Base-by-base conservation (phyloP, 2,888 invertebrate genomes). In the Agonopterix alstromeriana region DNA sequence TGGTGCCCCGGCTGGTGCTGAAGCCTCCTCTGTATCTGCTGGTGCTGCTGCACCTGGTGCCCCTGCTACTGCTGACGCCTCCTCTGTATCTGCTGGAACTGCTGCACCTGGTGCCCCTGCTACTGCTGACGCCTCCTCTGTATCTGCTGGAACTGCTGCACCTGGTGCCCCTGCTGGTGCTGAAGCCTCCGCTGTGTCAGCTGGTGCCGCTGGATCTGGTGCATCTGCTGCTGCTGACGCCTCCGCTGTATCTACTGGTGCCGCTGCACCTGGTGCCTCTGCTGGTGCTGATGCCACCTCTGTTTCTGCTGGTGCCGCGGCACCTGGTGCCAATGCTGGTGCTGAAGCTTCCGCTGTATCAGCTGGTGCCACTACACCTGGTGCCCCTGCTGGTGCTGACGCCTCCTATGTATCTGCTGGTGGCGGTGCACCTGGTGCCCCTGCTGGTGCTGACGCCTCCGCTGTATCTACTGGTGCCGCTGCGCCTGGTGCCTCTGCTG, bases 111-210 rank as follows among this genome's bases (percentile, higher is more conserved):
- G 14, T 9, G 36, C 43, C 47, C 17, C n/a, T n/a, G 43, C 35
- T 12, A 10, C 17, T 9, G 38, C 43, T 51, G 49, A 43, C 17
- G 43, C 49, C n/a, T 36, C 43, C 14, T 35, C 12, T 36, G 47
- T 14, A n/a, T 11, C 50, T 43, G 47, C 40, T 8, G 17, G 17
- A 3, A 41, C 48, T 1, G 42, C 47, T 10, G 17, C 52, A 10
- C 35, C 36, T 11, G 35, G 10, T 12, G 27, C 35, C 3, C 8
- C 41, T 35, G 44, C 44, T 12, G 36, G 11, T 42, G 27, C 42
- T 11, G 45, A 43, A 42, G 47, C 43, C 5, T 11, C 42, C 10
- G 11, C 27, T 36, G 14, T 43, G 8, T 12, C 7, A 8, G 10
- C 43, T 41, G 27, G 47, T 44, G 12, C 12, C 35, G 40, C 12